A percentile compares a stretch with the other conserved stretches of the same genome.
Conservation (phyloP, 2,888 invertebrate species). For the Caradrina clavipalpis region DNA sequence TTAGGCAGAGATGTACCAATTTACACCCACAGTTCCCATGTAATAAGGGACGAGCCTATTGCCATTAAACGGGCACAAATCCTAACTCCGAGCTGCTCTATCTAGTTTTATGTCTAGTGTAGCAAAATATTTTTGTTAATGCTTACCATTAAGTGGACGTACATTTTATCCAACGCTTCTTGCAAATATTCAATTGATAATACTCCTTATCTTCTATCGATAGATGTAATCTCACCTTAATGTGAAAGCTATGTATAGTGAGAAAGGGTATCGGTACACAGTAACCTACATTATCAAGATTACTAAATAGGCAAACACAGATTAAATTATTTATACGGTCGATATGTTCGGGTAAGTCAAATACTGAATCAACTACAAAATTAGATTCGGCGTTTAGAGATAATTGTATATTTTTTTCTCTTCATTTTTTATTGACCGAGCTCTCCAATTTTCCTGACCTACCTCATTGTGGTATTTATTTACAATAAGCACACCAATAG, state of each 20-base stretch:
- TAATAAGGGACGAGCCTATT: too few relatives aligned
- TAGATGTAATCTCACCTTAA: slow-evolving; percentile 3
- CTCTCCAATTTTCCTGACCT: too few relatives aligned
- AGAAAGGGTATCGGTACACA: slow-evolving; percentile 15
- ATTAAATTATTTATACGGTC: slow-evolving; percentile 10
- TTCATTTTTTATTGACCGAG: not conserved
- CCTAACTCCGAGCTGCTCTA: too few relatives aligned
- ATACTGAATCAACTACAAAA: not conserved
- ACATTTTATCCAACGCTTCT: not conserved
- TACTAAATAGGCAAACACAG: slow-evolving; percentile 1
- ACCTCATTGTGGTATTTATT: too few relatives aligned
- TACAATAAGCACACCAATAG: too few relatives aligned
- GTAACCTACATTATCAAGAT: slow-evolving; percentile 6
- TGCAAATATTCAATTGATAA: slow-evolving; percentile 7
- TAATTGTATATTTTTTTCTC: not conserved
- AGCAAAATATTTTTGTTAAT: not conserved
- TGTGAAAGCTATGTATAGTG: slow-evolving; percentile 5
- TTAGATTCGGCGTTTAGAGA: not conserved
- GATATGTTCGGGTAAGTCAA: not conserved
- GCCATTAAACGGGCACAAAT: too few relatives aligned
- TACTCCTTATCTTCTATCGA: not conserved
- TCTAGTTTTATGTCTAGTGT: not conserved
- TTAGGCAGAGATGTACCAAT: too few relatives aligned
- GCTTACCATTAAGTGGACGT: not conserved
- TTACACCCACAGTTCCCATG: too few relatives aligned